A percentile compares a stretch with the other conserved stretches of the same genome.
phyloP scores from a whole-genome alignment of 2,113 vertebrate genomes.

The Ictalurus punctatus region DNA sequence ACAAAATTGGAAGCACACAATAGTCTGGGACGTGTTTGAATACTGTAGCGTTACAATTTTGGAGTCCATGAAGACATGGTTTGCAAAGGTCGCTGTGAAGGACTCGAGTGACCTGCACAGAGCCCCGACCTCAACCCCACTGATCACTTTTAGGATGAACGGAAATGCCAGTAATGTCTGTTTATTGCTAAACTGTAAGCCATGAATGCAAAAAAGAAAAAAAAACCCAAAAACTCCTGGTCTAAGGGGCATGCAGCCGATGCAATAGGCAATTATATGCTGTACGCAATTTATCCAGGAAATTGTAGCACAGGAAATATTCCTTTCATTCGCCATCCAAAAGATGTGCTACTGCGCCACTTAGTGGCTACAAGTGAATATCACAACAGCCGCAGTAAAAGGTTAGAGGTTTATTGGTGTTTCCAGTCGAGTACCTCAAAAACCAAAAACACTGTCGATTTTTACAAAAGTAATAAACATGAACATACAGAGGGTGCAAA shows the following conservation, averaged over 20 bases:
- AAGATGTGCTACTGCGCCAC: neutral
- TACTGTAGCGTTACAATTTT: neutral
- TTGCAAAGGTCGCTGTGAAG: neutral
- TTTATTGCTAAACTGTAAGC: neutral
- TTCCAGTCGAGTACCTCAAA: conserved; percentile 28
- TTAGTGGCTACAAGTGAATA: neutral
- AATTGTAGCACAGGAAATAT: neutral
- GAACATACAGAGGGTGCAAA: neutral
- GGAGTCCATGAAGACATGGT: neutral
- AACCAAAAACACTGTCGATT: neutral
- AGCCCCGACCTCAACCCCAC: neutral
- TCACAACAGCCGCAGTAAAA: neutral
- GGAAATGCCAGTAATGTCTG: neutral
- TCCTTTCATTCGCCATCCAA: neutral
- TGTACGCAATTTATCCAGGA: neutral
- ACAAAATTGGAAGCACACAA: neutral
- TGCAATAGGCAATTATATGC: neutral
- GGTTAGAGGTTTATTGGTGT: conserved; percentile 43
- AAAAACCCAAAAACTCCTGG: neutral
- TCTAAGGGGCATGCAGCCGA: neutral
- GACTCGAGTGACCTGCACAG: neutral
- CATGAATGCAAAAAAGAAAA: neutral
- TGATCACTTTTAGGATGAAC: neutral
- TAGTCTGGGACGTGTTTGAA: neutral
- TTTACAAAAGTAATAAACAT: conserved; percentile 24